phyloP scores from a whole-genome alignment of 2,888 invertebrate species.

The Brachynemurus nebulosus region DNA sequence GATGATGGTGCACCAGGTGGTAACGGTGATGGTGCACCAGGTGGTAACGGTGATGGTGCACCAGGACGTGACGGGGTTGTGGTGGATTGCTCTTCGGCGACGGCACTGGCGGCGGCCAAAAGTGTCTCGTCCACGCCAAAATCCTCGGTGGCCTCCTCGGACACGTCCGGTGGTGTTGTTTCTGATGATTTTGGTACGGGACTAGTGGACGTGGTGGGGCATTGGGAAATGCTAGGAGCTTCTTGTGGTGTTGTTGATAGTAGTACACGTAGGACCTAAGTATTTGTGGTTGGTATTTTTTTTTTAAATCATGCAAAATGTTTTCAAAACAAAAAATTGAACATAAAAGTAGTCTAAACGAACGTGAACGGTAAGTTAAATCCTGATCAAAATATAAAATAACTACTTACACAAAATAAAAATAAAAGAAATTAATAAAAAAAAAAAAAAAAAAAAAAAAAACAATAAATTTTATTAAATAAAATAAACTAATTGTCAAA shows the following conservation, averaged over 20 bases:
- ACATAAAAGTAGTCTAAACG: too few species aligned
- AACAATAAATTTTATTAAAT: too few species aligned
- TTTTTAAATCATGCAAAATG: background rate
- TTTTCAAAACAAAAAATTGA: background rate
- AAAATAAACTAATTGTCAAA: too few species aligned
- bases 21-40: background rate
- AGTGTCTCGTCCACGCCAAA: background rate
- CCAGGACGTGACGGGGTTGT: background rate
- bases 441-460: background rate
- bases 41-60: background rate
- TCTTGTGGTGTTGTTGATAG: conserved; percentile 8
- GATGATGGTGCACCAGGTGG: conserved; percentile 30
- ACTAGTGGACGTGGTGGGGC: conserved; percentile 5
- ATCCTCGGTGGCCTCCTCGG: conserved; percentile 4
- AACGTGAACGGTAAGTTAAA: too few species aligned
- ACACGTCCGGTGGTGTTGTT: conserved; percentile 5
- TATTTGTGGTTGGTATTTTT: background rate
- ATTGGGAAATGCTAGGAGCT: conserved; percentile 1
- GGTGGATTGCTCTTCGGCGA: background rate
- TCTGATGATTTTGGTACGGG: conserved; percentile 4
- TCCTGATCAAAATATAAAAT: too few species aligned
- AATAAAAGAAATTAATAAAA: conserved; percentile 2
- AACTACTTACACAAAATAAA: conserved; percentile 1
- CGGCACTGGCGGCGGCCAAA: background rate
- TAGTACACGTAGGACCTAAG: conserved; percentile 9